phyloP scores from a whole-genome alignment of 2,113 vertebrate genomes.

The Poicephalus meyeri region DNA sequence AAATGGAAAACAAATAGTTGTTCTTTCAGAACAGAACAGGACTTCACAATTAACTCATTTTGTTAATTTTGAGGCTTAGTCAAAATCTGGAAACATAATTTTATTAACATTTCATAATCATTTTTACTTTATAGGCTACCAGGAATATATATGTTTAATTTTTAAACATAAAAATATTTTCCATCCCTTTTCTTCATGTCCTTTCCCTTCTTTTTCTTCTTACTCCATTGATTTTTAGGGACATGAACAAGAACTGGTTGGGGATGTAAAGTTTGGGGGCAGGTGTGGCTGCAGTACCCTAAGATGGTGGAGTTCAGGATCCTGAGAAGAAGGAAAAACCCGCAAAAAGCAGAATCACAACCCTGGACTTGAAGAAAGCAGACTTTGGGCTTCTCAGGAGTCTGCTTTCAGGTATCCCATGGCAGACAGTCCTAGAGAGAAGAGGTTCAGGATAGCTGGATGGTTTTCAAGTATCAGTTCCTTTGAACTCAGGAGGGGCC shows the following conservation, averaged over 20 bases:
- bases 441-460: no score
- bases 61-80: not conserved
- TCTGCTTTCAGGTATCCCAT: not conserved
- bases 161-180: not conserved
- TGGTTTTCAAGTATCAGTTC: not conserved
- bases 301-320: not conserved
- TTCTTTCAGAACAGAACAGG: not conserved
- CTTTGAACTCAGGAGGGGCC: not conserved
- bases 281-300: not conserved
- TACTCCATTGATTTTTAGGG: not conserved
- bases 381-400: not conserved
- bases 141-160: not conserved
- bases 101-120: not conserved
- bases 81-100: not conserved
- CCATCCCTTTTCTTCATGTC: not conserved
- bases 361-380: not conserved
- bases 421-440: not conserved
- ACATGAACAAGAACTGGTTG: not conserved
- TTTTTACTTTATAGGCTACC: not conserved
- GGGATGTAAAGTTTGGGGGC: not conserved
- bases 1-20: not conserved
- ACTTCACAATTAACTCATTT: not conserved
- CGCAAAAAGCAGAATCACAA: not conserved
- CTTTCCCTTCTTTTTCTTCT: not conserved
- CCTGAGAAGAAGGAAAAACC: not conserved